These are phyloP conservation scores for Diadema setosum DNA, from an alignment of 35 echinoderm and acorn worm species.

Conservation along the genomic window DNA sequence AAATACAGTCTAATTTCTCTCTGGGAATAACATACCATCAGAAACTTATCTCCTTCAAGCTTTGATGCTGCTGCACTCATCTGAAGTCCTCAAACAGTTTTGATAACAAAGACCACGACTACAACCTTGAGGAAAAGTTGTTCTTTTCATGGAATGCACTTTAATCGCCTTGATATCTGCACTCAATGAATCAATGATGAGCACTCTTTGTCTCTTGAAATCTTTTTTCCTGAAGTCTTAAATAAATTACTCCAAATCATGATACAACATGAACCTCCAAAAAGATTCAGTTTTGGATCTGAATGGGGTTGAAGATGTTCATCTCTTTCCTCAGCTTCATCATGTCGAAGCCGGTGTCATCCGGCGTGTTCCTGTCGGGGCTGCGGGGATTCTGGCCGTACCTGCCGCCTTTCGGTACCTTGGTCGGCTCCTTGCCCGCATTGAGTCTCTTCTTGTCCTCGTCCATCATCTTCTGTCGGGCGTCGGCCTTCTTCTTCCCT, in stretches of 20 bases:
- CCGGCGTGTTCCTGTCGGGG: slow-evolving; percentile 58
- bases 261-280: too few relatives aligned
- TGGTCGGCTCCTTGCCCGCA: background rate
- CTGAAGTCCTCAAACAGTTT: too few relatives aligned
- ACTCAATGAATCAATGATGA: too few relatives aligned
- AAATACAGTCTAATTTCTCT: too few relatives aligned
- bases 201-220: too few relatives aligned
- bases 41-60: too few relatives aligned
- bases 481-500: slow-evolving; percentile 68
- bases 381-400: slow-evolving; percentile 19
- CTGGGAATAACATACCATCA: too few relatives aligned
- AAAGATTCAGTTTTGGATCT: slow-evolving; percentile 27
- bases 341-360: slow-evolving; percentile 79
- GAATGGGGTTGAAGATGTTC: slow-evolving; percentile 87
- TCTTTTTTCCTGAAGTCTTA: background rate
- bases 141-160: too few relatives aligned
- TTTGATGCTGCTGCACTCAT: too few relatives aligned
- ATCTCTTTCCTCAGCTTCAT: slow-evolving; percentile 94
- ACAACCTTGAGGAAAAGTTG: too few relatives aligned
- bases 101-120: too few relatives aligned
- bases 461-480: slow-evolving; percentile 52
- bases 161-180: too few relatives aligned
- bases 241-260: background rate
- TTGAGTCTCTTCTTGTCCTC: slow-evolving; percentile 89
- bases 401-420: background rate